Percentiles rank a stretch among this genome's conserved stretches.
phyloP scores from a whole-genome alignment of 2,113 vertebrate species.

The Coptodon bakossiorum region DNA sequence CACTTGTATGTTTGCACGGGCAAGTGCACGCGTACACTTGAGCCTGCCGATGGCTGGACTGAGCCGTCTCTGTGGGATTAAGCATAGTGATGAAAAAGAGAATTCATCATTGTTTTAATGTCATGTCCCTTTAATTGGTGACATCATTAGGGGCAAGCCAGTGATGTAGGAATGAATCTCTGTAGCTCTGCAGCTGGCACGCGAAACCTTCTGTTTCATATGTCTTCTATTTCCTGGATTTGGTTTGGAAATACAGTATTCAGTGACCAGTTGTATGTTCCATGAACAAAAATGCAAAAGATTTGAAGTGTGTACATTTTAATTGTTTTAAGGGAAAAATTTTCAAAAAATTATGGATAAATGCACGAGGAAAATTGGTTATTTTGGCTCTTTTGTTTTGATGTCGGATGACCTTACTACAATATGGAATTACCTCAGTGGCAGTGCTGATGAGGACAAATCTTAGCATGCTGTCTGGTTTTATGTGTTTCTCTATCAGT shows the following conservation, averaged over 20 bases:
- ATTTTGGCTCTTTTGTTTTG: background rate
- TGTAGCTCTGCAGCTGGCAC: slow-evolving; percentile 50
- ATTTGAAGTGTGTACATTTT: slow-evolving; percentile 1
- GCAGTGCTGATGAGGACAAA: background rate
- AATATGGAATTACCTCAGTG: background rate
- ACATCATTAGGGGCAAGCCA: slow-evolving; percentile 49
- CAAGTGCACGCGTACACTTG: background rate
- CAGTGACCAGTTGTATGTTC: background rate
- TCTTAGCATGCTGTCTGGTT: background rate
- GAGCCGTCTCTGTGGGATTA: background rate
- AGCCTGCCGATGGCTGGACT: background rate
- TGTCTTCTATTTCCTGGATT: background rate
- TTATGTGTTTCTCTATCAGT: background rate
- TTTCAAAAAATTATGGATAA: background rate
- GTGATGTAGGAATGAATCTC: slow-evolving; percentile 33
- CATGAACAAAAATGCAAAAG: background rate
- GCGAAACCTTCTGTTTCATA: background rate
- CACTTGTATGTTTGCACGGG: background rate
- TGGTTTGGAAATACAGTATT: background rate
- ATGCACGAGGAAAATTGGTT: background rate
- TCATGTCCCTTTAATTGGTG: slow-evolving; percentile 56
- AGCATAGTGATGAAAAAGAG: background rate
- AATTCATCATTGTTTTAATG: slow-evolving; percentile 8
- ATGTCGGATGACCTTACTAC: background rate
- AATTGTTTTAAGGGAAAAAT: background rate